Evolutionary conservation across 2,888 invertebrate genomes (phyloP).

Genomic region (Cheiracanthium punctorium): DNA sequence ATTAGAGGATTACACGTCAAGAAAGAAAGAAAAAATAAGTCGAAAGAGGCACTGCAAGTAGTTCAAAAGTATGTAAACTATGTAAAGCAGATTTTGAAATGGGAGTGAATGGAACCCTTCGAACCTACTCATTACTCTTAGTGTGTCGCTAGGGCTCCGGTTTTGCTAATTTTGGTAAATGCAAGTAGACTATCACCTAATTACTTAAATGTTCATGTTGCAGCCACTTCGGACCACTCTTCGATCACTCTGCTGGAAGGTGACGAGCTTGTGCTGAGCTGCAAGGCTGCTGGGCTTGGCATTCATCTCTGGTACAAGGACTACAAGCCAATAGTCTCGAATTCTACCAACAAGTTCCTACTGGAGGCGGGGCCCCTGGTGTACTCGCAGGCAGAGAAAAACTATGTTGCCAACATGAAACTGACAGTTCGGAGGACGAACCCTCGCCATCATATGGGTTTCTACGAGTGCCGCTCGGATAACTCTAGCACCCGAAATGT

Average conservation of each 20-base stretch:
- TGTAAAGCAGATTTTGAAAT: too few species aligned
- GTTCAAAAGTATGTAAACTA: too few species aligned
- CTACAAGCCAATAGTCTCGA: constrained; percentile 23
- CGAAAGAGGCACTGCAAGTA: too few species aligned
- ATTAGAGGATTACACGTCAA: too few species aligned
- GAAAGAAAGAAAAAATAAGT: too few species aligned
- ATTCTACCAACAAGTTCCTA: constrained; percentile 11
- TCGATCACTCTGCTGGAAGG: not conserved
- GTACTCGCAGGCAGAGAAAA: not conserved
- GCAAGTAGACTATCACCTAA: too few species aligned
- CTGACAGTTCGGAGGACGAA: not conserved
- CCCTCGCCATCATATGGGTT: not conserved
- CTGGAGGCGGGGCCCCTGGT: constrained; percentile 3
- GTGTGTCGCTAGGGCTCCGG: too few species aligned
- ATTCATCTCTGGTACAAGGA: constrained; percentile 49
- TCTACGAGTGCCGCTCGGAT: not conserved
- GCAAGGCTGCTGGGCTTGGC: constrained; percentile 16
- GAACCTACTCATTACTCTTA: too few species aligned
- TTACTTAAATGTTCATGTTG: too few species aligned
- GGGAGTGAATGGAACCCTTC: too few species aligned
- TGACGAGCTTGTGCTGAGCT: constrained; percentile 24
- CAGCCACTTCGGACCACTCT: too few species aligned
- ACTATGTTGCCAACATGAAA: not conserved
- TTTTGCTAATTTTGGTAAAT: too few species aligned
- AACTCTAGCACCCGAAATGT: not conserved